A percentile compares a stretch with the other conserved stretches of the same genome.
Evolutionary conservation across 2,113 vertebrate genomes (phyloP).

Genomic region (Phycodurus eques): DNA sequence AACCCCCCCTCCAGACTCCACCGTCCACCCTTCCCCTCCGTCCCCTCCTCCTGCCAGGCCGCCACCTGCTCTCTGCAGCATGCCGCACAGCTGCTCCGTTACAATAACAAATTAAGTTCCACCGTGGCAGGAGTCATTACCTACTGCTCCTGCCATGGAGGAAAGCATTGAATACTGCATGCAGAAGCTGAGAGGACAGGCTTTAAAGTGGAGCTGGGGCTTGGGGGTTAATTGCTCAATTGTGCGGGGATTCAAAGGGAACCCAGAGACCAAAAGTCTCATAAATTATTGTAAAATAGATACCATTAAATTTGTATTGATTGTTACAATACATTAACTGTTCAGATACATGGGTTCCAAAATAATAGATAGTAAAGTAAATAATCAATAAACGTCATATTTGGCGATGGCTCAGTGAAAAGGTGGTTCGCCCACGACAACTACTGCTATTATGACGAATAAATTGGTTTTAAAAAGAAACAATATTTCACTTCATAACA

Average conservation of each 20-base stretch:
- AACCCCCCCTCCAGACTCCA: conserved; percentile 11
- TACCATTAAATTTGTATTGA: no score
- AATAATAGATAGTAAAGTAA: background rate
- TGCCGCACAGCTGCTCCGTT: conserved; percentile 78
- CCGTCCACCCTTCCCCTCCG: conserved; percentile 18
- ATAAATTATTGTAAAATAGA: background rate
- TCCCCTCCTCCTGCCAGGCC: conserved; percentile 68
- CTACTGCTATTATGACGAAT: no score
- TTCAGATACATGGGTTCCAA: background rate
- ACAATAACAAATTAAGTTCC: conserved; percentile 80
- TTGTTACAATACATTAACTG: background rate
- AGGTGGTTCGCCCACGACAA: background rate
- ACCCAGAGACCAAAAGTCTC: background rate
- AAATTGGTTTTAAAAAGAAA: no score
- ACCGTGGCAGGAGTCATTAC: conserved; percentile 66
- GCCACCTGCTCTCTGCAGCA: conserved; percentile 79
- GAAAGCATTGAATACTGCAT: conserved; percentile 13
- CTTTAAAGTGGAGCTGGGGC: conserved; percentile 11
- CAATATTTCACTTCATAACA: background rate
- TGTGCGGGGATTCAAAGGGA: conserved; percentile 7
- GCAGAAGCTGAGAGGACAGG: conserved; percentile 3
- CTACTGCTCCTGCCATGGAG: conserved; percentile 47
- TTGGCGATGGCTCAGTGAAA: background rate
- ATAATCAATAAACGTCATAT: background rate
- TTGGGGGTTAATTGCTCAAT: conserved; percentile 49